A percentile compares a stretch with the other conserved stretches of the same genome.
Conservation (phyloP, 2,888 invertebrate species). For the Octonoba sinensis region DNA sequence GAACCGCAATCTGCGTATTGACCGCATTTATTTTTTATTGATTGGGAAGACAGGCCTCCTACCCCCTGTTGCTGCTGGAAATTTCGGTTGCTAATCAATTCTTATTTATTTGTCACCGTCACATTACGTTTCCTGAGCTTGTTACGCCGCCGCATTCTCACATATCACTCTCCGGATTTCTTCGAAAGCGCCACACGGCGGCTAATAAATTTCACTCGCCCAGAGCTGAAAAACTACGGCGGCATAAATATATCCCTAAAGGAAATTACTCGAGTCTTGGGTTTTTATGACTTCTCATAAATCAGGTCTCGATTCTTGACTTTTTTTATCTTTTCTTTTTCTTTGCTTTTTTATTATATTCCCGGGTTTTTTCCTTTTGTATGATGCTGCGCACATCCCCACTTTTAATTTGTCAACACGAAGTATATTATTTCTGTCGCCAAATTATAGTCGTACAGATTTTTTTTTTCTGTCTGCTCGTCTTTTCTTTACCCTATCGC, state of each 20-base stretch:
- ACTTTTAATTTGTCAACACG: conserved; percentile 62
- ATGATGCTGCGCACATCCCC: not conserved
- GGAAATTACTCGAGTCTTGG: conserved; percentile 46
- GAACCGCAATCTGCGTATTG: too few relatives aligned
- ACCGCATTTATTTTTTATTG: too few relatives aligned
- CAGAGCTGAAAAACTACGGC: conserved; percentile 26
- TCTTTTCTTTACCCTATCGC: conserved; percentile 6
- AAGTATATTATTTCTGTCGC: conserved; percentile 57
- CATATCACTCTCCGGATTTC: conserved; percentile 33
- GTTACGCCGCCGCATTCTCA: conserved; percentile 23
- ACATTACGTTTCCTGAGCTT: conserved; percentile 23
- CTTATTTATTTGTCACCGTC: conserved; percentile 56
- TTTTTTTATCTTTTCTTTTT: conserved; percentile 24
- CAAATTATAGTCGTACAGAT: conserved; percentile 35
- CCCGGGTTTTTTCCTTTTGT: conserved; percentile 2
- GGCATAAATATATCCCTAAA: conserved; percentile 48
- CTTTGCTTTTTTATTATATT: not conserved
- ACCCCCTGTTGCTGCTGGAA: conserved; percentile 6
- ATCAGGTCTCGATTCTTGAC: conserved; percentile 35
- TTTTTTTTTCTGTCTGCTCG: not conserved
- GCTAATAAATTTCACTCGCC: conserved; percentile 45
- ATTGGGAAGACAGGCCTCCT: not conserved
- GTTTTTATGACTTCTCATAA: conserved; percentile 55
- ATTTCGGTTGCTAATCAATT: conserved; percentile 50
- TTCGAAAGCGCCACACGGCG: conserved; percentile 41